phyloP scores from a whole-genome alignment of 2,113 vertebrate species.

The Pterocles burchelli region DNA sequence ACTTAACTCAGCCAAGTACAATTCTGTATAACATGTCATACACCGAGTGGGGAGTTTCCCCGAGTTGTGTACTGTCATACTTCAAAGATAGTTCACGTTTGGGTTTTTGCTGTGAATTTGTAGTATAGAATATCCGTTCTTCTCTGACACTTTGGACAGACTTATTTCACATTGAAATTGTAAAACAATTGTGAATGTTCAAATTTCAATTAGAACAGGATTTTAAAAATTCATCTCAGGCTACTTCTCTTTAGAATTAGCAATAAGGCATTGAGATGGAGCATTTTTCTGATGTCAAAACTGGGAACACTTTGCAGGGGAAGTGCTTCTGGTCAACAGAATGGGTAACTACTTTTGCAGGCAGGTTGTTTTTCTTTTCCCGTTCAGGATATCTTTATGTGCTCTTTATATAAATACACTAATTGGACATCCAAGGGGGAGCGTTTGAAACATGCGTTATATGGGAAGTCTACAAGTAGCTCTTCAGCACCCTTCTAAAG shows the following conservation, averaged over 20 bases:
- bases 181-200: neutral
- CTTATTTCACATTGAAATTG: neutral
- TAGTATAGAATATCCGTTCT: neutral
- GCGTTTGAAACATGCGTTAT: neutral
- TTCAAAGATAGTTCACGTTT: neutral
- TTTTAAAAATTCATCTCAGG: neutral
- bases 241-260: neutral
- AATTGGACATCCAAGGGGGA: neutral
- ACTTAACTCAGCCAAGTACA: accelerated
- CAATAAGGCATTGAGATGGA: neutral
- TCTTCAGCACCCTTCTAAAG: neutral
- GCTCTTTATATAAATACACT: neutral
- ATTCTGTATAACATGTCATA: neutral
- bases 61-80: neutral
- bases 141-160: neutral
- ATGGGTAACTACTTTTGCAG: neutral
- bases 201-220: neutral
- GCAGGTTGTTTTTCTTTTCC: neutral
- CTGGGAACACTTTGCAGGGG: neutral
- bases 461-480: neutral
- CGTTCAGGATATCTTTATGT: neutral
- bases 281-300: neutral
- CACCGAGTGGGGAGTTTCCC: neutral
- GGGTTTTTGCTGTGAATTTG: neutral
- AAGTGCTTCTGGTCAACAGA: neutral